Conservation (phyloP, 1,140 invertebrate species). For the Anadara kagoshimensis region DNA sequence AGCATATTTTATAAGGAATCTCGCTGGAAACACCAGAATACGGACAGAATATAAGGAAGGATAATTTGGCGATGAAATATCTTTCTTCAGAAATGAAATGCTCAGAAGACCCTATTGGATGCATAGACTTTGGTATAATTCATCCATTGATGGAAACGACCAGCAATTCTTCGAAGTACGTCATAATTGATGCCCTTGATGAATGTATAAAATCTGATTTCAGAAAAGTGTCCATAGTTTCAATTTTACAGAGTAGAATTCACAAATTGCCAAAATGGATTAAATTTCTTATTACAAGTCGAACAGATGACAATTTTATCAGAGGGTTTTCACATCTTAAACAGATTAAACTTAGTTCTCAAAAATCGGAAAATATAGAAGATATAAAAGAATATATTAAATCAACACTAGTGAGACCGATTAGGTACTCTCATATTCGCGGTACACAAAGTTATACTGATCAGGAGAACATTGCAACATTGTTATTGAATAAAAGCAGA, state of each 20-base stretch:
- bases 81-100: no score
- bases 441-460: not conserved
- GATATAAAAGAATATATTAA: not conserved
- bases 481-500: not conserved
- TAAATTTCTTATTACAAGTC: not conserved
- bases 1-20: constrained; percentile 4
- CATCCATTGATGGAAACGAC: no score
- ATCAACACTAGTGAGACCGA: not conserved
- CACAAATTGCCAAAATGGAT: not conserved
- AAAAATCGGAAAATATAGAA: not conserved
- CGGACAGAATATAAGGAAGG: not conserved
- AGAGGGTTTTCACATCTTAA: not conserved
- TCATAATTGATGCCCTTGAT: constrained; percentile 9
- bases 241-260: not conserved
- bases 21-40: not conserved
- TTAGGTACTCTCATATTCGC: not conserved
- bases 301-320: not conserved
- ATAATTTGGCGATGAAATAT: constrained; percentile 1
- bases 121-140: no score
- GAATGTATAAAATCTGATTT: not conserved
- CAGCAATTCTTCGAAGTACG: no score
- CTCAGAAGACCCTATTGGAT: no score
- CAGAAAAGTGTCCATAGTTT: not conserved
- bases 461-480: not conserved
- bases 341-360: not conserved